Percentiles rank a stretch among this genome's conserved stretches.
phyloP scores from a whole-genome alignment of 1,140 invertebrate species.

The Drosophila kohkoa region DNA sequence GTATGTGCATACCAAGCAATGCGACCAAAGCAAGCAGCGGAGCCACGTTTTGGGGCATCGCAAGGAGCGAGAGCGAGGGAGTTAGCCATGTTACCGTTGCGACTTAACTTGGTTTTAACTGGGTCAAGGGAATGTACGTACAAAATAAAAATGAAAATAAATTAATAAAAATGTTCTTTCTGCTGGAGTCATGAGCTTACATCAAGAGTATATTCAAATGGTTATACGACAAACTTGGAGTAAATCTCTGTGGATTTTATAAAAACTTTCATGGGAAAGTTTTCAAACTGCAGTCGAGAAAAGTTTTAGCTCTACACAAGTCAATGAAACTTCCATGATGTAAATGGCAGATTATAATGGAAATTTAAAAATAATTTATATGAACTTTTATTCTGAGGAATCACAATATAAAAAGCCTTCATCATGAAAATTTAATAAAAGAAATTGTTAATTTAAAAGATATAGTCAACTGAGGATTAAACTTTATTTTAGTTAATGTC shows the following conservation, averaged over 20 bases:
- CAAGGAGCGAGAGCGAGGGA: constrained; percentile 23
- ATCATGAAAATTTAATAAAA: too few relatives aligned
- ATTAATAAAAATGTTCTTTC: constrained; percentile 36
- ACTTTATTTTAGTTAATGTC: too few relatives aligned
- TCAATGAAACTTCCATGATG: too few relatives aligned
- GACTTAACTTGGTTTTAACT: constrained; percentile 43
- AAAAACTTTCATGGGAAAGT: too few relatives aligned
- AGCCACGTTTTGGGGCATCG: background rate
- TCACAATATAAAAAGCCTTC: too few relatives aligned
- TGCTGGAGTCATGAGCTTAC: constrained; percentile 13
- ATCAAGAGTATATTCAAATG: constrained; percentile 34
- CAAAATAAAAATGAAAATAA: constrained; percentile 27
- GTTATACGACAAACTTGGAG: background rate
- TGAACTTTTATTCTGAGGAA: too few relatives aligned
- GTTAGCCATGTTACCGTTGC: constrained; percentile 39
- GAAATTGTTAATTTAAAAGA: too few relatives aligned
- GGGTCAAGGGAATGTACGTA: constrained; percentile 63
- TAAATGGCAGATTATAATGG: too few relatives aligned
- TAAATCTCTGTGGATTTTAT: background rate
- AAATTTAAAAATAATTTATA: too few relatives aligned
- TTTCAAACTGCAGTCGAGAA: background rate
- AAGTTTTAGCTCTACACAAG: background rate
- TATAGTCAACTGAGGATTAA: too few relatives aligned
- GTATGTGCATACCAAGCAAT: constrained; percentile 12
- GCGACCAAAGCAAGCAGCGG: background rate